Percentiles rank a stretch among this genome's conserved stretches.
phyloP scores from a whole-genome alignment of 2,797 vertebrate species.

The Tokudaia muenninki region DNA sequence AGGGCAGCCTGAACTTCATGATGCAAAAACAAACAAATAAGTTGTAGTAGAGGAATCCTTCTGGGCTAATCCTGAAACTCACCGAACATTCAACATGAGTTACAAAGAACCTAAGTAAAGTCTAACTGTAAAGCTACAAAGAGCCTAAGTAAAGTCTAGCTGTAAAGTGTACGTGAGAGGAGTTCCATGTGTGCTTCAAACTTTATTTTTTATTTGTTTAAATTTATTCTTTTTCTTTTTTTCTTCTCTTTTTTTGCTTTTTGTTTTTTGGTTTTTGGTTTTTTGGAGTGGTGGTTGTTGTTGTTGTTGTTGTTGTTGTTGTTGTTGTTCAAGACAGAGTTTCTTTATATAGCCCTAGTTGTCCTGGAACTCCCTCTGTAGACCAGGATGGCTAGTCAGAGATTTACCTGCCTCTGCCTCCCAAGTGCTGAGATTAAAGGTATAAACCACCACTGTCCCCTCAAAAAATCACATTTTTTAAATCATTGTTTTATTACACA shows the following conservation, averaged over 20 bases:
- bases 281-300: not conserved
- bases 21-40: not conserved
- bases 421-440: not conserved
- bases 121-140: not conserved
- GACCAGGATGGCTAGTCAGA: not conserved
- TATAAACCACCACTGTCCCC: not conserved
- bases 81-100: not conserved
- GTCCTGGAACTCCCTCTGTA: not conserved
- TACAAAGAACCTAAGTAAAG: not conserved
- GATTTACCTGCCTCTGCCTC: not conserved
- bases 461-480: not conserved
- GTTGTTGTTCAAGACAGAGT: not conserved
- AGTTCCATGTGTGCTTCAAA: slow-evolving; percentile 21
- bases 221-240: not conserved
- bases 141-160: not conserved
- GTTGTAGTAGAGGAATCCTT: not conserved
- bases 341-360: not conserved
- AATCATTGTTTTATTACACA: not conserved
- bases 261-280: not conserved
- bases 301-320: not conserved
- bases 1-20: not conserved
- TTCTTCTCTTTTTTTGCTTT: not conserved
- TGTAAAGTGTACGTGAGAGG: not conserved
- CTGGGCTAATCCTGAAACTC: not conserved
- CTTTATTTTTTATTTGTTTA: slow-evolving; percentile 12